phyloP scores from a whole-genome alignment of 2,797 vertebrate species.

The Hypotaenidia okinawae region DNA sequence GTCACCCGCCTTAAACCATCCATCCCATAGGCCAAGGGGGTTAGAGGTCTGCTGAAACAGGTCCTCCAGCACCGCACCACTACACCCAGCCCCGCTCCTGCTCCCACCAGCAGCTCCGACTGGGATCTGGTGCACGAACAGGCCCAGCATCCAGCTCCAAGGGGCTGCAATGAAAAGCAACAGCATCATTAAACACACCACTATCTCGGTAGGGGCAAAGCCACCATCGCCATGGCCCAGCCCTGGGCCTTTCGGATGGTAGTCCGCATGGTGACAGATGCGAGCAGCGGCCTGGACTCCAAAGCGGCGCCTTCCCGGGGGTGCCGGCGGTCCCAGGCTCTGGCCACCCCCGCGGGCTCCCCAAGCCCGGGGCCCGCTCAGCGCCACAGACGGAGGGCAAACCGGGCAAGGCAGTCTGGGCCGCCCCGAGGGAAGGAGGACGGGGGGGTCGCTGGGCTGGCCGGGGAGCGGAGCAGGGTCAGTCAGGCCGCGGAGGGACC shows the following conservation, averaged over 20 bases:
- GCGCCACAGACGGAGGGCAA: too few species aligned
- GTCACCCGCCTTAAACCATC: rapidly evolving
- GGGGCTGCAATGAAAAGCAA: background rate
- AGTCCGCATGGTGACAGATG: too few species aligned
- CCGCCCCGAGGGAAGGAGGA: background rate
- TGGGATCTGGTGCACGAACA: rapidly evolving
- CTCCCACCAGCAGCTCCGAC: background rate
- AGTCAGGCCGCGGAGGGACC: too few species aligned
- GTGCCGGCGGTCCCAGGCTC: background rate
- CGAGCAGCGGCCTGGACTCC: background rate
- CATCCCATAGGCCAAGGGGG: rapidly evolving
- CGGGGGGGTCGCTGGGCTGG: too few species aligned
- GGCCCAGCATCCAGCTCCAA: rapidly evolving
- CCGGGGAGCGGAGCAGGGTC: background rate
- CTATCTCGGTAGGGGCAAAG: rapidly evolving
- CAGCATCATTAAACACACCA: rapidly evolving
- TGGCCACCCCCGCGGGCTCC: background rate
- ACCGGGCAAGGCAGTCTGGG: too few species aligned
- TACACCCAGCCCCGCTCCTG: background rate
- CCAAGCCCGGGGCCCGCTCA: background rate
- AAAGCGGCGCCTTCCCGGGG: too few species aligned
- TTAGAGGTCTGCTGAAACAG: rapidly evolving
- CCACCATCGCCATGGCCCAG: rapidly evolving
- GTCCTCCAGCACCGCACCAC: rapidly evolving
- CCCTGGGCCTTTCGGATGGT: rapidly evolving